Evolutionary conservation across 2,888 invertebrate species (phyloP), one percentile per base, ranked within the genome.

Genomic region (Aplocera efformata): DNA sequence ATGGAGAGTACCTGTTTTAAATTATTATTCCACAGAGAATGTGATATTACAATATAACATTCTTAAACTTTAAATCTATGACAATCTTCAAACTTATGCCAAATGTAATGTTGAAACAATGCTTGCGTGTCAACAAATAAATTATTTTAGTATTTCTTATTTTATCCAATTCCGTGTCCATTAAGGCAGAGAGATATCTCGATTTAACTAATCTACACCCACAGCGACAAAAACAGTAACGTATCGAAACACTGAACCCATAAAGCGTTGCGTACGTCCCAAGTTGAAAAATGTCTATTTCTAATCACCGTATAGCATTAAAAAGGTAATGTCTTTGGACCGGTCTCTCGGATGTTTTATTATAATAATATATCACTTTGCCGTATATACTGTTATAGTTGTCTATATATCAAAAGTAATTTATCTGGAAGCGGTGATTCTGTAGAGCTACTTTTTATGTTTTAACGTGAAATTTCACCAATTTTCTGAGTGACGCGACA

Each of bases 291-390:
- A 79, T 79, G 62, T 72, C 67, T 68, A 68, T 67, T 72, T 72
- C 74, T 79, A 79, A 79, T 77, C 76, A 74, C 71, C 67, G 63
- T 63, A 67, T 66, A 64, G 67, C 74, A 77, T 79, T 79, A 80
- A 75, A 55, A 76, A 68, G 63, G 67, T 72, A 65, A 76, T 68
- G 69, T 72, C 69, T 58, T 48, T 53, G 41, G 67, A 79, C 78
- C 71, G 71, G 79, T 74, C 65, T 31, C 30, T 45, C 27, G 42
- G 30, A 45, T 45, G 39, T 66, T 72, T 72, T 72, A 73, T 72
- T 72, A 63, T 68, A 74, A 60, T 68, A 76, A 83, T 83, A 73
- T 77, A 80, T 82, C 80, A 80, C 78, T 73, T 70, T 69, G 68
- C 65, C 67, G 57, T 71, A 71, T 66, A 71, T 70, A 67, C 61